Conservation (phyloP, 2,888 invertebrate species). For the Arctia plantaginis region DNA sequence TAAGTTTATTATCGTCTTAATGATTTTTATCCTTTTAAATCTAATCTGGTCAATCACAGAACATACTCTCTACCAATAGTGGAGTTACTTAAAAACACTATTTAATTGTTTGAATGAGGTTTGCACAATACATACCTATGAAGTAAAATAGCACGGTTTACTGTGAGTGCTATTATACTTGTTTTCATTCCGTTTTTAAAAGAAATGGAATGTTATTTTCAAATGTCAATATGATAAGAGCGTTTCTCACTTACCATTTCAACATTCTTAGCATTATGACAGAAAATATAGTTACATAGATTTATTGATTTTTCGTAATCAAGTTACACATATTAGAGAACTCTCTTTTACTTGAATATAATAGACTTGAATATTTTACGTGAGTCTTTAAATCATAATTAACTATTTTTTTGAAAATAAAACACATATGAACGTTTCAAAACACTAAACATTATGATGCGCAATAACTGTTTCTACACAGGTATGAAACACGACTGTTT, state of each 20-base stretch:
- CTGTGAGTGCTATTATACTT: neutral
- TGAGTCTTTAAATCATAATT: too few species aligned
- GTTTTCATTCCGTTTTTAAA: neutral
- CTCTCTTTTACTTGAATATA: neutral
- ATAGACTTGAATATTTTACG: accelerated
- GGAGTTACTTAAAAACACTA: neutral
- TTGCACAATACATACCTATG: neutral
- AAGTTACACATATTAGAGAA: too few species aligned
- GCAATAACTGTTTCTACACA: neutral
- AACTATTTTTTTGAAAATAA: neutral
- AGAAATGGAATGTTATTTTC: constrained; percentile 14
- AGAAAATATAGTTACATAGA: neutral
- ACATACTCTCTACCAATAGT: neutral
- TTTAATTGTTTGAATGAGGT: neutral
- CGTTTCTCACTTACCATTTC: neutral
- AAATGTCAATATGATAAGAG: neutral
- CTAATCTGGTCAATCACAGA: neutral
- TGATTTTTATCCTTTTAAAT: too few species aligned
- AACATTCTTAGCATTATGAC: neutral
- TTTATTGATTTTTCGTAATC: neutral
- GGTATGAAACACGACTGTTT: constrained; percentile 23
- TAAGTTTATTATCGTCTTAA: too few species aligned
- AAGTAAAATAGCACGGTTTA: too few species aligned
- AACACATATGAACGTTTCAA: neutral
- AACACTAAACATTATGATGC: neutral